phyloP scores from a whole-genome alignment of 2,888 invertebrate species.

The Ennomos erosarius region DNA sequence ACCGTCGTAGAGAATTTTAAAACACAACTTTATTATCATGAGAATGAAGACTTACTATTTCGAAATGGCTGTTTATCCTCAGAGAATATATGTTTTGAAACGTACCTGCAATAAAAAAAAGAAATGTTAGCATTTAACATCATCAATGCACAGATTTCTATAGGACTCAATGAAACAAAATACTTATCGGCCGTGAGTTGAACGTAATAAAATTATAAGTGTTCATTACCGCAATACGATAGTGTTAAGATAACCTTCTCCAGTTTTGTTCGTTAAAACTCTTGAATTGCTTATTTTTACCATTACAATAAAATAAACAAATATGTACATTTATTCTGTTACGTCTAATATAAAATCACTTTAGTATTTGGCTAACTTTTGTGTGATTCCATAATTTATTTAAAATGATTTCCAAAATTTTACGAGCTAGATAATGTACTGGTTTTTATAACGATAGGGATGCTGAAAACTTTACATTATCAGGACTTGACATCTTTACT shows the following conservation, averaged over 20 bases:
- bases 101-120: constrained; percentile 60
- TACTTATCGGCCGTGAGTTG: constrained; percentile 11
- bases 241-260: constrained; percentile 5
- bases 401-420: too few species aligned
- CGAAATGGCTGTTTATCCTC: constrained; percentile 35
- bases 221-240: constrained; percentile 24
- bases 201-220: constrained; percentile 21
- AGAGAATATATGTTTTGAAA: constrained; percentile 31
- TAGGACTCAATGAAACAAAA: constrained; percentile 25
- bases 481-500: too few species aligned
- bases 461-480: too few species aligned
- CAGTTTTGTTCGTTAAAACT: neutral
- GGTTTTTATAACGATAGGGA: too few species aligned
- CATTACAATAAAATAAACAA: constrained; percentile 10
- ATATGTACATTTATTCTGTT: neutral
- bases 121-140: constrained; percentile 30
- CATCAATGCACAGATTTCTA: constrained; percentile 8
- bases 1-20: constrained; percentile 31
- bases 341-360: too few species aligned
- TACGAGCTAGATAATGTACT: too few species aligned
- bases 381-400: too few species aligned
- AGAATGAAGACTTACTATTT: constrained; percentile 40
- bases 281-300: neutral
- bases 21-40: constrained; percentile 39
- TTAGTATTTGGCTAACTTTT: too few species aligned